These are phyloP conservation scores for Tyria jacobaeae DNA, from an alignment of 2,888 invertebrate genomes.

Conservation along the genomic window DNA sequence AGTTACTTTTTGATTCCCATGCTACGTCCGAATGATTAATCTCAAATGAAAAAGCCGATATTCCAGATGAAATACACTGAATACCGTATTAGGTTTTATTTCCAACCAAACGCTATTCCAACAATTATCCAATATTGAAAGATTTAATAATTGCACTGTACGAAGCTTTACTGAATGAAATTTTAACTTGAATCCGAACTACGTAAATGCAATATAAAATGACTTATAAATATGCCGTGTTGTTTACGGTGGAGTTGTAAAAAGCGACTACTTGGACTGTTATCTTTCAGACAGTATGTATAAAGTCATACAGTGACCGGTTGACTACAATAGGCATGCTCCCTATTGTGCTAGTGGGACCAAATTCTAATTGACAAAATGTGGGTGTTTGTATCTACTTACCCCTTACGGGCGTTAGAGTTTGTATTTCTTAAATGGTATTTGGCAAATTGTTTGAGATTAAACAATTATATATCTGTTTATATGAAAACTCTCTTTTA, in stretches of 20 bases:
- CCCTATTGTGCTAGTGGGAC: too few relatives aligned
- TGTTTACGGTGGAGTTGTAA: too few relatives aligned
- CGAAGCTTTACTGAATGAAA: conserved; percentile 16
- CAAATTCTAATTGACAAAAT: too few relatives aligned
- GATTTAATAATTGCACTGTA: conserved; percentile 27
- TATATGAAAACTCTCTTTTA: too few relatives aligned
- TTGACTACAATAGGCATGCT: too few relatives aligned
- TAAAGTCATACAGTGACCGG: too few relatives aligned
- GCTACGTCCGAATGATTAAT: conserved; percentile 17
- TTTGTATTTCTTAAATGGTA: conserved; percentile 9
- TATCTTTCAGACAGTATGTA: too few relatives aligned
- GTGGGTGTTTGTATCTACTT: too few relatives aligned
- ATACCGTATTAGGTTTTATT: conserved; percentile 30
- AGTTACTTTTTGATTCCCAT: conserved; percentile 9
- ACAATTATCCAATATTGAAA: conserved; percentile 33
- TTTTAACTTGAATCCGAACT: conserved; percentile 17
- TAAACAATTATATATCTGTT: not conserved
- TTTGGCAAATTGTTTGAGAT: conserved; percentile 5
- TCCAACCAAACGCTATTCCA: conserved; percentile 9
- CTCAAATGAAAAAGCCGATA: conserved; percentile 20
- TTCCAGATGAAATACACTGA: conserved; percentile 28
- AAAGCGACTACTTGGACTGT: too few relatives aligned
- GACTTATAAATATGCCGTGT: too few relatives aligned
- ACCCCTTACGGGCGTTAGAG: too few relatives aligned
- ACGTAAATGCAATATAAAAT: conserved; percentile 1